These are phyloP conservation scores for Chelmon rostratus DNA, from an alignment of 2,797 vertebrate genomes.

Conservation along the genomic window DNA sequence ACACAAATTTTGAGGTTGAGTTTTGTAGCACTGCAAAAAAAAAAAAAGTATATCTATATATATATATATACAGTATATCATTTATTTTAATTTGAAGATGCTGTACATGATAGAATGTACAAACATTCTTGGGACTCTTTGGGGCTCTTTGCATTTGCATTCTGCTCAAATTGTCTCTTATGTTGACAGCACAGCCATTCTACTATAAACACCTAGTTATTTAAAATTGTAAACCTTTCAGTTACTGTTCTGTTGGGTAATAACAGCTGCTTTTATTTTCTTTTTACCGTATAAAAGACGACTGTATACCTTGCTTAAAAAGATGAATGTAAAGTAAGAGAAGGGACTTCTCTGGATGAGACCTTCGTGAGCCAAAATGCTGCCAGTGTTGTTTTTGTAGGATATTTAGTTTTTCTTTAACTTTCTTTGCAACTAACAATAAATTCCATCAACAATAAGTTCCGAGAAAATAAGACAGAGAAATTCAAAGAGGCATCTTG, in stretches of 20 bases:
- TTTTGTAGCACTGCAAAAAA: too few relatives aligned
- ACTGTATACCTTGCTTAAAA: not conserved
- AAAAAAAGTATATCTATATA: too few relatives aligned
- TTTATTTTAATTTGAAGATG: not conserved
- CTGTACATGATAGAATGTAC: not conserved
- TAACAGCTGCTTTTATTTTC: not conserved
- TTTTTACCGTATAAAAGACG: not conserved
- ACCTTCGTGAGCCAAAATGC: not conserved
- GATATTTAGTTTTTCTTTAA: conserved; percentile 5
- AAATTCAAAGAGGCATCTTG: conserved; percentile 39
- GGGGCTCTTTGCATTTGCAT: too few relatives aligned
- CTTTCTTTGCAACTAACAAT: conserved; percentile 13
- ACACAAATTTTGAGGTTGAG: too few relatives aligned
- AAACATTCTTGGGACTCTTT: not conserved
- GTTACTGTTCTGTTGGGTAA: not conserved
- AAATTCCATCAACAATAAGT: conserved; percentile 3
- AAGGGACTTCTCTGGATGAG: too few relatives aligned
- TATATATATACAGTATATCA: too few relatives aligned
- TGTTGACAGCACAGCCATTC: not conserved
- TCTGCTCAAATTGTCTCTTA: not conserved
- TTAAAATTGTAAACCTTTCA: not conserved
- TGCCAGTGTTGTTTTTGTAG: not conserved
- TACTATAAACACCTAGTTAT: not conserved
- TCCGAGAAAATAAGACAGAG: not conserved
- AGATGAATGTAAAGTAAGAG: not conserved